Base-by-base conservation (phyloP, 2,797 vertebrate species). In the Acridotheres tristis region DNA sequence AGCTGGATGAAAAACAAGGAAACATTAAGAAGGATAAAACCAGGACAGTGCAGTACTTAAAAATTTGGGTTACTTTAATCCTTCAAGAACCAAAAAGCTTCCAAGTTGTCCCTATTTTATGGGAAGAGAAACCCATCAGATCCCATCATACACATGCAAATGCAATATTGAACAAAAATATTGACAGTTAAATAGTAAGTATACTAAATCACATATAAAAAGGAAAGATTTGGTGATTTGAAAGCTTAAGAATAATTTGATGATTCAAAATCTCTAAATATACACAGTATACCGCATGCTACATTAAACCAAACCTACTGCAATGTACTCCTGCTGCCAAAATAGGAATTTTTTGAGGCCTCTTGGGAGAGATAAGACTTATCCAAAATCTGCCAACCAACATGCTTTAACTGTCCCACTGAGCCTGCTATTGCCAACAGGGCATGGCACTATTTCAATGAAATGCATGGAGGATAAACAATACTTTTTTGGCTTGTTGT, bases 321-420 rank as follows among this genome's bases (percentile, higher is more conserved):
- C 45, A 80, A 43, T 3, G 3, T 11, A 8, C 1, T 5, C 6
- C 5, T 8, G 8, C 36, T 2, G 5, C 17, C 40, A 40, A 63
- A 74, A 51, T 18, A 22, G 8, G 53, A 71, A 34, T 58, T 18
- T 18, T 67, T 3, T 27, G 47, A 68, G 26, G 29, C 10, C 3
- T 67, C 11, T 38, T 40, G 10, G 65, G 51, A 89, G 34, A 45
- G 19, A 9, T 23, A 13, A 83, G 10, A 6, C 7, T 73, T 40
- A 54, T 30, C 20, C 47, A 55, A 88, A 94, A 83, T 53, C 45
- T 76, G 13, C 48, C 34, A 45, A 3, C 73, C n/a, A 69, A 62
- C 5, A 2, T 15, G 11, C 27, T 43, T 42, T 36, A 16, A 27
- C 36, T 54, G 23, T 20, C 82, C 55, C 48, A 5, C 16, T n/a